Base-by-base conservation (phyloP, 2,888 invertebrate genomes). In the Cerceris ruficornis region DNA sequence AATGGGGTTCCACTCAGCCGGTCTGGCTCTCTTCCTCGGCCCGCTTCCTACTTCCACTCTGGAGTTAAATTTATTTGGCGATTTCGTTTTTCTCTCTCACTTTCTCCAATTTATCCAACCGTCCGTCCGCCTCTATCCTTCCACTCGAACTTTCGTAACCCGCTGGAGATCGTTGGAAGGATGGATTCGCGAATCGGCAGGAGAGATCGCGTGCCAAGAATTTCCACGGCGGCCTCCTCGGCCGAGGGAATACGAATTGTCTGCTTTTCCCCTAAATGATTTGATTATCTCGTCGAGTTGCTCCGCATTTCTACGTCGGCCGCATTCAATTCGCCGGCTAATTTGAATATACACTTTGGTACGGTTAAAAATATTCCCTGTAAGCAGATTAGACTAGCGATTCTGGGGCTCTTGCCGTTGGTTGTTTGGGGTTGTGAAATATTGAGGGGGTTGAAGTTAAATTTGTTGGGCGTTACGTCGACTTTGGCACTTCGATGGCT, bases 51-150 rank as follows among this genome's bases (percentile, higher is more conserved):
- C 14, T 28, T 11, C 49, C 17, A 14, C 7, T 15, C 17, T 46
- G 61, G 14, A 43, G 17, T 15, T 13, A 49, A 70, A 70, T 75
- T 75, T 75, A 75, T 75, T 71, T 75, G 71, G 28, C 43, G 7
- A 15, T 69, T 62, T 69, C 61, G 57, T 15, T 9, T 15, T 46
- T 2, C 46, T 14, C 14, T 28, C 28, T 28, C 28, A 28, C 28
- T 28, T 28, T 28, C 28, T 28, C 28, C 28, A 28, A 28, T 28
- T 28, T 28, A 28, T 28, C 4, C 4, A 28, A 28, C 14, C 43
- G n/a, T 11, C 0, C 28, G 17, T 13, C 28, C 39, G 6, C 17
- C 28, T 17, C 17, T 28, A 57, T 28, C 42, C 57, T 62, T 55
- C 28, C 4, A 62, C 50, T 46, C 46, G 28, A 43, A 42, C 14